A percentile compares a stretch with the other conserved stretches of the same genome.
These are phyloP conservation scores for Scaptomyza tumidula DNA, from an alignment of 2,888 invertebrate species.

Conservation along the genomic window DNA sequence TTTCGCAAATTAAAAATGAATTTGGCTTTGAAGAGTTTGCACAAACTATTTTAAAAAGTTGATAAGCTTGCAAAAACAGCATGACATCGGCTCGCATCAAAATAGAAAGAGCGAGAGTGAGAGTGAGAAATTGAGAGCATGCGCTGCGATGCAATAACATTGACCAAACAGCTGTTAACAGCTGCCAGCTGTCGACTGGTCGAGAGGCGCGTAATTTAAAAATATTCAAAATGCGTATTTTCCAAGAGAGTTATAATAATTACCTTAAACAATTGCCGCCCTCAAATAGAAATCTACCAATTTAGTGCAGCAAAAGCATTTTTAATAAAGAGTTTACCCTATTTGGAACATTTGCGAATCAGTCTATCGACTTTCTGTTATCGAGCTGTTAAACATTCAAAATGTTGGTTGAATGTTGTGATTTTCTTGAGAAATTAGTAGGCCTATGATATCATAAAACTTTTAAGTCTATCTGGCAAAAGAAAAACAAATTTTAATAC, in stretches of 20 bases:
- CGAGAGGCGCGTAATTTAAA: conserved; percentile 5
- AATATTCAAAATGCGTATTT: not conserved
- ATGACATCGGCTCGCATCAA: conserved; percentile 17
- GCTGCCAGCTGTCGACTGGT: not conserved
- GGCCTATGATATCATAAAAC: not conserved
- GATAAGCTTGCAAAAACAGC: conserved; percentile 26
- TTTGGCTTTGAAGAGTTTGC: conserved; percentile 3
- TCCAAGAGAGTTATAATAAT: not conserved
- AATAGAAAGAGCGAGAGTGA: conserved; percentile 1
- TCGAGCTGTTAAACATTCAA: not conserved
- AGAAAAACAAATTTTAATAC: not conserved
- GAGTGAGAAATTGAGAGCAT: conserved; percentile 33
- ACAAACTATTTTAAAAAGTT: conserved; percentile 18
- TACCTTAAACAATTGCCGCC: not conserved
- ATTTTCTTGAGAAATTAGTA: not conserved
- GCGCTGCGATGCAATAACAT: conserved; percentile 36
- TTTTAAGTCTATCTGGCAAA: not conserved
- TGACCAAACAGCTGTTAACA: conserved; percentile 20
- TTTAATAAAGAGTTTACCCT: not conserved
- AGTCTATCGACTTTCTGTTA: not conserved
- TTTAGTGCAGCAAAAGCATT: not conserved
- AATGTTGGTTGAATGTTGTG: not conserved
- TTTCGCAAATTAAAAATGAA: not conserved
- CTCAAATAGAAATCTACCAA: not conserved
- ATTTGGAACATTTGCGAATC: too few relatives aligned